Evolutionary conservation across 2,797 vertebrate species (phyloP).

Genomic region (Chanos chanos): DNA sequence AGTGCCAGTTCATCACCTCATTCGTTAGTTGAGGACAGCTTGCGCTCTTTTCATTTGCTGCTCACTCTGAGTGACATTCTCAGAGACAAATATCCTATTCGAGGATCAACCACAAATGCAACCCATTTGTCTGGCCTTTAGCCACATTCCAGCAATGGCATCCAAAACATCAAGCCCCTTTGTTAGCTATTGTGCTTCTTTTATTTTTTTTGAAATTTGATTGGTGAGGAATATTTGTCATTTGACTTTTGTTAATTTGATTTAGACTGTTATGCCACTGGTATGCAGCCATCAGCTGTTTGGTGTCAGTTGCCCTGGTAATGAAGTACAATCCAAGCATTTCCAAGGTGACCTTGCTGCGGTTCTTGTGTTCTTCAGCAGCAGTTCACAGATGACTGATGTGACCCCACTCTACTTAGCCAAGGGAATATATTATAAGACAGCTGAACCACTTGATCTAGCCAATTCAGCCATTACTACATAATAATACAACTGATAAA

Average conservation of each 20-base stretch:
- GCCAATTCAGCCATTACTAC: too few relatives aligned
- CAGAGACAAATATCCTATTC: too few relatives aligned
- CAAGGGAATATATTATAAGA: background rate
- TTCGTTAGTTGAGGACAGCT: too few relatives aligned
- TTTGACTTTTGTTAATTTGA: background rate
- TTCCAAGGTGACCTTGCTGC: background rate
- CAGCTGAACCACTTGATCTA: too few relatives aligned
- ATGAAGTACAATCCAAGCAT: background rate
- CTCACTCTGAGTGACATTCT: too few relatives aligned
- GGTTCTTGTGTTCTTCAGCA: background rate
- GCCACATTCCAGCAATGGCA: background rate
- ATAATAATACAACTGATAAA: too few relatives aligned
- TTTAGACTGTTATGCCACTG: slow-evolving; percentile 7
- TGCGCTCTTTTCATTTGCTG: too few relatives aligned
- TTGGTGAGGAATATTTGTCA: background rate
- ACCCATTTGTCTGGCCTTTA: background rate
- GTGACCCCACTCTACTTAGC: background rate
- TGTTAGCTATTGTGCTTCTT: too few relatives aligned
- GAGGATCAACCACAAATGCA: too few relatives aligned
- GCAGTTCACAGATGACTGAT: background rate
- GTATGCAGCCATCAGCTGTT: background rate
- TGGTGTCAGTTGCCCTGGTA: background rate
- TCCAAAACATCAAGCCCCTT: too few relatives aligned
- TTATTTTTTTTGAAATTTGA: slow-evolving; percentile 17
- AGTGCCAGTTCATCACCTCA: too few relatives aligned